Conservation (phyloP, 2,113 vertebrate genomes). For the Lepus europaeus region DNA sequence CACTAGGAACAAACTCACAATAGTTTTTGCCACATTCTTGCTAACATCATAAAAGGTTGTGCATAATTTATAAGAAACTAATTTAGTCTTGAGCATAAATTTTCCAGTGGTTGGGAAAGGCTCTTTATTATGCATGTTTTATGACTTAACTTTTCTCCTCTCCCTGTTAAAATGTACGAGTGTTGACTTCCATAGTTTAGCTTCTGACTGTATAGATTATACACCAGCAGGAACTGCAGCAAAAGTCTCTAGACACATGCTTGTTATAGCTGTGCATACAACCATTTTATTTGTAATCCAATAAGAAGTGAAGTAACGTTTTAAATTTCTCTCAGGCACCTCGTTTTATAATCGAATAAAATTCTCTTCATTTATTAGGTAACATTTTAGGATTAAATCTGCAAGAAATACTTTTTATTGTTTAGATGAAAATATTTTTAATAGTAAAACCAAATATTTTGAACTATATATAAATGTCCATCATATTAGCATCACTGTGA, state of each 20-base stretch:
- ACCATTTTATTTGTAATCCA: slow-evolving; percentile 75
- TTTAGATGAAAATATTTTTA: slow-evolving; percentile 42
- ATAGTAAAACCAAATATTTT: background rate
- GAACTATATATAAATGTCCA: background rate
- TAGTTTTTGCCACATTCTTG: slow-evolving; percentile 72
- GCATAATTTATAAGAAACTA: slow-evolving; percentile 87
- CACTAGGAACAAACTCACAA: slow-evolving; percentile 47
- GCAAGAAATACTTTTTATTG: background rate
- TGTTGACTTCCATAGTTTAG: slow-evolving; percentile 70
- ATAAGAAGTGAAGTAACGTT: slow-evolving; percentile 66
- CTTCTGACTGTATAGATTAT: slow-evolving; percentile 75
- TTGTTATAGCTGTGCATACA: slow-evolving; percentile 57
- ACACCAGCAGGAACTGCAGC: slow-evolving; percentile 67
- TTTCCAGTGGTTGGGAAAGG: slow-evolving; percentile 72
- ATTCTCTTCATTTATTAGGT: background rate
- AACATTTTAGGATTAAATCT: background rate
- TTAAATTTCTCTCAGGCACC: slow-evolving; percentile 21
- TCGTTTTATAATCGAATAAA: slow-evolving; percentile 22
- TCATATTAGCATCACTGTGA: background rate
- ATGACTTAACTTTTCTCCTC: slow-evolving; percentile 74
- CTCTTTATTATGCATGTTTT: slow-evolving; percentile 83
- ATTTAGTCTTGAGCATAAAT: slow-evolving; percentile 86
- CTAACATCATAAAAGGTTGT: slow-evolving; percentile 82
- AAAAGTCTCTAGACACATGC: slow-evolving; percentile 66
- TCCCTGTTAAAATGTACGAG: slow-evolving; percentile 76